Evolutionary conservation across 2,113 vertebrate species (phyloP), one percentile per base, ranked within the genome.

Genomic region (Lepus timidus): DNA sequence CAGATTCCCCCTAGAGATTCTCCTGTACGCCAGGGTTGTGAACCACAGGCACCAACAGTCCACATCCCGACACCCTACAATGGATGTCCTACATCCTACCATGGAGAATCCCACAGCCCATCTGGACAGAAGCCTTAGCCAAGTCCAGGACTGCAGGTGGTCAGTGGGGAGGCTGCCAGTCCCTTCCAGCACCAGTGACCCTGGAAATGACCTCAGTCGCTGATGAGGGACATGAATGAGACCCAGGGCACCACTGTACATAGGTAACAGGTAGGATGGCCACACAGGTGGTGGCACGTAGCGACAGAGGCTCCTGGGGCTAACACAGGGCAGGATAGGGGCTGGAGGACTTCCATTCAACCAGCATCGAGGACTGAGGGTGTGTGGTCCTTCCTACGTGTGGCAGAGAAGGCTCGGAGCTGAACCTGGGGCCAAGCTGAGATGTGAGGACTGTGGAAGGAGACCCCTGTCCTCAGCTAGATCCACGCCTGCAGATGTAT

Each of bases 101-200:
- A 58, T 25, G 62, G 33, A 49, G 44, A 25, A 44, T 36, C 16
- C 51, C 36, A 49, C 79, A 73, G 31, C 52, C 62, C 64, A 52
- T 33, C 7, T 80, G 6, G 82, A 91, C 84, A 98, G 96, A 94
- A 88, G 62, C 89, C 9, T 39, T 95, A 96, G 99, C 98, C 99
- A 99, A 99, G 99, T 99, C 98, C 99, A 99, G 98, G 98, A 98
- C 97, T 98, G 98, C 97, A 98, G 99, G 99, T 98, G 98, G 98
- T 98, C 99, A 98, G 98, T 98, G 98, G 96, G 98, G 98, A 98
- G 98, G 98, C 97, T 95, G 73, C 25, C 71, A 88, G 65, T 39
- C 55, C 33, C 20, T 85, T 81, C 22, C 16, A 7, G 4, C 36
- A 19, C 58, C 20, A 61, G 17, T 62, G 92, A 76, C 88, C 94